A percentile compares a stretch with the other conserved stretches of the same genome.
These are phyloP conservation scores for Dinomys branickii DNA, from an alignment of 2,113 vertebrate species.

Conservation along the genomic window DNA sequence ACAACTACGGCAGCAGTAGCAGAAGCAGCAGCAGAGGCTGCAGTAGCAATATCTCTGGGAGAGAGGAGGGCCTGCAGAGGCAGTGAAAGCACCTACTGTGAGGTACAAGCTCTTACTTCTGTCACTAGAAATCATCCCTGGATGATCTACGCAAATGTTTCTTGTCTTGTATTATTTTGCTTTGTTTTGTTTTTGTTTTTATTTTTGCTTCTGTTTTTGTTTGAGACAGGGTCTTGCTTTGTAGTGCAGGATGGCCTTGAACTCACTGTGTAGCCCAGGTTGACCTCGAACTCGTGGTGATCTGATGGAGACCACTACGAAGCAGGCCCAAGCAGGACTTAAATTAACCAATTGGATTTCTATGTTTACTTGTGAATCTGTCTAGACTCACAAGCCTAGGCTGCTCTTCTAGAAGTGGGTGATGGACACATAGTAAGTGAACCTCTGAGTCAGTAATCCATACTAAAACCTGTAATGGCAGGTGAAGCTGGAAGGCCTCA, in stretches of 20 bases:
- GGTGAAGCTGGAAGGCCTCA: no score
- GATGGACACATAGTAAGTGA: no score
- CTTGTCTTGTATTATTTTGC: neutral
- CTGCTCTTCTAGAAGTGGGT: no score
- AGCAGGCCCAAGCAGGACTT: no score
- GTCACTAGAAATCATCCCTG: neutral
- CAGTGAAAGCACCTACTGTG: neutral
- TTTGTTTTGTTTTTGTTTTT: neutral
- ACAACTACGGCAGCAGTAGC: neutral
- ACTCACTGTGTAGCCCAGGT: neutral
- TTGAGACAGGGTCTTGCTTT: neutral
- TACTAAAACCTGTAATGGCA: no score
- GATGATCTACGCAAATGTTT: neutral
- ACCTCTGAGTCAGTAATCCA: no score
- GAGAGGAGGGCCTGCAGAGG: neutral
- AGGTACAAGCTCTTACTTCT: slow-evolving; percentile 14
- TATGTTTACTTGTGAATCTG: no score
- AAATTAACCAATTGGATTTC: no score
- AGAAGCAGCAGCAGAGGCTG: neutral
- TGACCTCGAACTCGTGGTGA: neutral
- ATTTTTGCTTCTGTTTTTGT: neutral
- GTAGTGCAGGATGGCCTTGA: neutral
- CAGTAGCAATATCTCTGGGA: neutral
- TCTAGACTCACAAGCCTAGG: no score
- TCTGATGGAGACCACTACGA: no score